Conservation (phyloP, 2,113 vertebrate species). For the Rattus norvegicus region GRCr8 NC_086032.1:100827001-100827500, state of each 20-base stretch:
- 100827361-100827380: background rate
- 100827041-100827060: background rate
- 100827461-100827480: conserved; percentile 13
- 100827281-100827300: background rate
- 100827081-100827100: background rate
- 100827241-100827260: background rate
- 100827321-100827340: background rate
- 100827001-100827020: background rate
- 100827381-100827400: background rate
- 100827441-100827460: background rate
- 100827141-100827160: too few relatives aligned
- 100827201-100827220: background rate
- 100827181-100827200: background rate
- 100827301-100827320: background rate
- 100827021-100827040: background rate
- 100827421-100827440: background rate
- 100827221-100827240: background rate
- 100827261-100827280: background rate
- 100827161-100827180: background rate
- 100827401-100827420: background rate
- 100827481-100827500: conserved; percentile 1
- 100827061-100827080: background rate
- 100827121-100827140: too few relatives aligned
- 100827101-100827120: background rate
- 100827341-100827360: background rate